Conservation (phyloP, 2,797 vertebrate species). For the Lithobates pipiens region DNA sequence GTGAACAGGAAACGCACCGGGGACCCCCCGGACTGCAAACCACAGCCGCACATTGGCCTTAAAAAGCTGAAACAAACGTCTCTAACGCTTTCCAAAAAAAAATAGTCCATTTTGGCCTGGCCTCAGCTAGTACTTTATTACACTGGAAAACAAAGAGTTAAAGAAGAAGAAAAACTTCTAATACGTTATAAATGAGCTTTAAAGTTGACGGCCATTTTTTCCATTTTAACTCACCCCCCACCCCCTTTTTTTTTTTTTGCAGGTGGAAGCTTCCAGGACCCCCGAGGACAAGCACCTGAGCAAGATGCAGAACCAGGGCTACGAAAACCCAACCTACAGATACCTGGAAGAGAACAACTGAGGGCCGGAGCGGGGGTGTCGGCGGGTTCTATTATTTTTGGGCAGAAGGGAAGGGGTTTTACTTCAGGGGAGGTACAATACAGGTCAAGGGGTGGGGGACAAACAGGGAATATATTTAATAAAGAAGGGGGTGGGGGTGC, state of each 20-base stretch:
- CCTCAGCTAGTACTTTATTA: no score
- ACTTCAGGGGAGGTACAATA: conserved; percentile 27
- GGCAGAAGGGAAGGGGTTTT: conserved; percentile 36
- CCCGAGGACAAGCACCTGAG: conserved; percentile 87
- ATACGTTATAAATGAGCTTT: no score
- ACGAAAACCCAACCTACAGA: conserved; percentile 86
- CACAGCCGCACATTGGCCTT: no score
- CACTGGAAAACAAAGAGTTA: no score
- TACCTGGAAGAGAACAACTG: conserved; percentile 87
- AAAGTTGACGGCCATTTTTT: no score
- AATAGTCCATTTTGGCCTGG: no score
- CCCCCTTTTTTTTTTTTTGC: not conserved
- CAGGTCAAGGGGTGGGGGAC: conserved; percentile 12
- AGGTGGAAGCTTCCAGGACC: conserved; percentile 84
- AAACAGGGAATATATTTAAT: conserved; percentile 41
- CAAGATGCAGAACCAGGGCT: conserved; percentile 90
- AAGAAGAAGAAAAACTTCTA: no score
- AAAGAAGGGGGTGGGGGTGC: not conserved
- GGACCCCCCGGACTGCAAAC: no score
- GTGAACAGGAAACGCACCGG: no score
- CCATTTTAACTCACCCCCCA: not conserved
- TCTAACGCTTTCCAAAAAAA: no score
- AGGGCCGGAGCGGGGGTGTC: conserved; percentile 62
- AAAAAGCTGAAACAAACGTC: no score
- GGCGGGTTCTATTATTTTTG: conserved; percentile 6